Base-by-base conservation (phyloP, 1,140 invertebrate genomes). In the Sycobia sp. region DNA sequence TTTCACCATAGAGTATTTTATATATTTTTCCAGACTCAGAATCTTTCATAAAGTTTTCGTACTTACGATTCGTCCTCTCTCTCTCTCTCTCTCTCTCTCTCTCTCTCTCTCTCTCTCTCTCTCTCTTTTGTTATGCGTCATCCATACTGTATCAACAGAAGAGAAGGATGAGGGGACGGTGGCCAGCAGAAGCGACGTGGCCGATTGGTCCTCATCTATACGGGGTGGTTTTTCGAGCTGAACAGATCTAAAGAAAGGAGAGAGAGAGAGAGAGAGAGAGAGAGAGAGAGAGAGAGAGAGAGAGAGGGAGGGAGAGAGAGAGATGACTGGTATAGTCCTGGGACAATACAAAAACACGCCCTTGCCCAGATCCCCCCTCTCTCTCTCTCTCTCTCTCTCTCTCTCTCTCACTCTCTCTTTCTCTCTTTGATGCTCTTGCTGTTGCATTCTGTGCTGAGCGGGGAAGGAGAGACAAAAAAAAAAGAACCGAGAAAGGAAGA, bases 151-250 rank as follows among this genome's bases (percentile, higher is more conserved):
- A 10, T 14, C 3, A 39, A 36, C 1, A 16, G 0, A 39, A 49
- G 27, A 25, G 32, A 41, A 23, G 38, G 16, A 25, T 14, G 39
- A 41, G 13, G 7, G 43, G 22, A 18, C 32, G 11, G 20, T 43
- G 43, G 20, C 22, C 16, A 34, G 55, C n/a, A 27, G 55, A 27
- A 55, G 38, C 20, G 5, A 8, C 25, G 36, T 36, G 38, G 29
- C 47, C 60, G 61, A 57, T 64, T 64, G 62, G 62, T 46, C 47
- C 62, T 57, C 46, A 57, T 44, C 36, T 49, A n/a, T 13, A 25
- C 53, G 54, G 62, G 62, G 62, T 64, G 62, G 46, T 51, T 57
- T 63, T 64, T 64, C 47, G 27, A 58, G 53, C 27, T 20, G 29
- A 38, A 10, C 54, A 43, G 27, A 25, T 34, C 36, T 46, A 47